phyloP scores from a whole-genome alignment of 2,888 invertebrate species.

The Anoplius nigerrimus region DNA sequence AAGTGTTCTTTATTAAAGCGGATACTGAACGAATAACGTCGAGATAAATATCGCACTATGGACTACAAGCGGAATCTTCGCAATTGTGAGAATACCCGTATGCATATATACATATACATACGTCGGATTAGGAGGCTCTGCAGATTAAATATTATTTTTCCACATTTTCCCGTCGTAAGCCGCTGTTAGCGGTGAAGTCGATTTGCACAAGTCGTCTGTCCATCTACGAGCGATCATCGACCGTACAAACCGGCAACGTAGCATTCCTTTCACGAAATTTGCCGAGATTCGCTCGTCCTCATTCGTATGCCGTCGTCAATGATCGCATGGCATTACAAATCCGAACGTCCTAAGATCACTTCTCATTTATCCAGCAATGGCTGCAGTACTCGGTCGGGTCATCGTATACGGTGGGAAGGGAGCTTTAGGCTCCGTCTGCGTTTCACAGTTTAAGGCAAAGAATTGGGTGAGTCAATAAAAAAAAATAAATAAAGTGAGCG shows the following conservation, averaged over 20 bases:
- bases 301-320: slow-evolving; percentile 45
- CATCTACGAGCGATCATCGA: no score
- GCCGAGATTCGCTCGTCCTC: slow-evolving; percentile 46
- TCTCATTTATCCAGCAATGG: slow-evolving; percentile 61
- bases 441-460: slow-evolving; percentile 91
- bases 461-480: slow-evolving; percentile 83
- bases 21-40: no score
- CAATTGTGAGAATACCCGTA: no score
- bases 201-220: no score
- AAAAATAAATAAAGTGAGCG: neutral
- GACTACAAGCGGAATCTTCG: no score
- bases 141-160: no score
- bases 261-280: slow-evolving; percentile 47
- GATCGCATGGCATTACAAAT: slow-evolving; percentile 40
- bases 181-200: no score
- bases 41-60: no score
- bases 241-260: slow-evolving; percentile 45
- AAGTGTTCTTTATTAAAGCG: no score
- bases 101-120: no score
- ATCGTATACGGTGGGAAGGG: slow-evolving; percentile 97
- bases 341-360: slow-evolving; percentile 33
- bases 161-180: no score
- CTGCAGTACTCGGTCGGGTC: slow-evolving; percentile 82
- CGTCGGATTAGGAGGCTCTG: no score
- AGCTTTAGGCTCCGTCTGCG: slow-evolving; percentile 92